A percentile compares a stretch with the other conserved stretches of the same genome.
Evolutionary conservation across 1,140 invertebrate genomes (phyloP).

Genomic region (Eulimnadia texana): DNA sequence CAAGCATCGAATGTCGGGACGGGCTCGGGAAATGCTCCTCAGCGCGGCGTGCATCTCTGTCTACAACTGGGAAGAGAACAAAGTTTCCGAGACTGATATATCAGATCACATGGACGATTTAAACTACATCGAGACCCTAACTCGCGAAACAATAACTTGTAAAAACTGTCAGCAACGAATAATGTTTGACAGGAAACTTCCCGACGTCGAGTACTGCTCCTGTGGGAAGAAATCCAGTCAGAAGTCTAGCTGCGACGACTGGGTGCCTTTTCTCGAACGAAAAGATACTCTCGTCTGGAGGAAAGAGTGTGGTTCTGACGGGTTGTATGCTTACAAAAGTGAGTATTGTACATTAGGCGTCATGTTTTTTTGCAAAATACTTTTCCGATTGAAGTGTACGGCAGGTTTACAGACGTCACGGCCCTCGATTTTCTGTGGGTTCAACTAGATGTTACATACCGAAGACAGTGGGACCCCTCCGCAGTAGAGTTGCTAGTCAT

Average conservation of each 20-base stretch:
- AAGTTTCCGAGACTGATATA: slow-evolving; percentile 34
- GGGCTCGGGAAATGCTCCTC: slow-evolving; percentile 21
- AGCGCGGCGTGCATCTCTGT: slow-evolving; percentile 28
- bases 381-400: slow-evolving; percentile 45
- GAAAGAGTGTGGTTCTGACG: slow-evolving; percentile 41
- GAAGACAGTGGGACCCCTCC: slow-evolving; percentile 64
- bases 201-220: slow-evolving; percentile 37
- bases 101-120: slow-evolving; percentile 34
- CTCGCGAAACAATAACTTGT: slow-evolving; percentile 42
- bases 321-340: slow-evolving; percentile 66
- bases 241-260: slow-evolving; percentile 25
- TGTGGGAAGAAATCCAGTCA: slow-evolving; percentile 17
- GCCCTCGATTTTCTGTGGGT: slow-evolving; percentile 65
- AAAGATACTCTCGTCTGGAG: slow-evolving; percentile 68
- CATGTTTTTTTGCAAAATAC: slow-evolving; percentile 2
- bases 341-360: slow-evolving; percentile 1
- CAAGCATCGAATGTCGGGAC: neutral
- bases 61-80: slow-evolving; percentile 40
- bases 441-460: slow-evolving; percentile 61
- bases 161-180: slow-evolving; percentile 39
- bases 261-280: slow-evolving; percentile 63
- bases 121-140: slow-evolving; percentile 34
- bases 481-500: slow-evolving; percentile 50
- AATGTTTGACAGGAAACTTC: slow-evolving; percentile 38
- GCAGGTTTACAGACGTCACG: slow-evolving; percentile 55